Evolutionary conservation across 2,113 vertebrate species (phyloP).

Genomic region (Nestor notabilis): DNA sequence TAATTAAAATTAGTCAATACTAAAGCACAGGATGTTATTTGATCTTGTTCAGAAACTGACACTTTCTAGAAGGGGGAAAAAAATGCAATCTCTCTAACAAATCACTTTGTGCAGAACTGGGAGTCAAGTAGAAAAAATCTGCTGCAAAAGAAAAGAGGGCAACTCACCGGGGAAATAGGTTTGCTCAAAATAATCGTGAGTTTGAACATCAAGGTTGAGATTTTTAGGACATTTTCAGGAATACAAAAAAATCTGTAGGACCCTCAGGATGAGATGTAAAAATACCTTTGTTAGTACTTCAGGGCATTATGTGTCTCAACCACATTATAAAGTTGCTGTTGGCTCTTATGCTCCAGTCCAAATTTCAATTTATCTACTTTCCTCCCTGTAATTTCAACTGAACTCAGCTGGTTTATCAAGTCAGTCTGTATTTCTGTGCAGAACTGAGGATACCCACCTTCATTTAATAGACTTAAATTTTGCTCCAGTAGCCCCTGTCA

Average conservation of each 20-base stretch:
- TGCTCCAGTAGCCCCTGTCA: neutral
- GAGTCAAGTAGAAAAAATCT: conserved; percentile 67
- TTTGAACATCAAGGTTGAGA: conserved; percentile 27
- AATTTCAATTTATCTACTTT: neutral
- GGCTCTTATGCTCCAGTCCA: neutral
- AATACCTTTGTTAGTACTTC: neutral
- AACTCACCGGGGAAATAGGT: conserved; percentile 58
- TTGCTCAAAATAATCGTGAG: conserved; percentile 50
- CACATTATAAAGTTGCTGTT: neutral
- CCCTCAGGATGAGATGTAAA: neutral
- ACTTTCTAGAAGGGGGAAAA: conserved; percentile 55
- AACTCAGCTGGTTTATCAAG: neutral
- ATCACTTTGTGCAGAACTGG: conserved; percentile 62
- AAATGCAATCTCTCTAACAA: conserved; percentile 65
- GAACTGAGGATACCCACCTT: neutral
- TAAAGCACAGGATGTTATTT: conserved; percentile 62
- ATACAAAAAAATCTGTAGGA: neutral
- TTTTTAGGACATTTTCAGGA: conserved; percentile 18
- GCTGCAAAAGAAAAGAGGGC: conserved; percentile 56
- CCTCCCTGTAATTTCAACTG: neutral
- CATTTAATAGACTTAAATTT: neutral
- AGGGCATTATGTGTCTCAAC: neutral
- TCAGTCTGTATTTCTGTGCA: neutral
- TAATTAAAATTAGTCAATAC: conserved; percentile 78
- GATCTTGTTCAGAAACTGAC: conserved; percentile 71